Evolutionary conservation across 2,797 vertebrate species (phyloP).

Genomic region (Mastacembelus armatus): DNA sequence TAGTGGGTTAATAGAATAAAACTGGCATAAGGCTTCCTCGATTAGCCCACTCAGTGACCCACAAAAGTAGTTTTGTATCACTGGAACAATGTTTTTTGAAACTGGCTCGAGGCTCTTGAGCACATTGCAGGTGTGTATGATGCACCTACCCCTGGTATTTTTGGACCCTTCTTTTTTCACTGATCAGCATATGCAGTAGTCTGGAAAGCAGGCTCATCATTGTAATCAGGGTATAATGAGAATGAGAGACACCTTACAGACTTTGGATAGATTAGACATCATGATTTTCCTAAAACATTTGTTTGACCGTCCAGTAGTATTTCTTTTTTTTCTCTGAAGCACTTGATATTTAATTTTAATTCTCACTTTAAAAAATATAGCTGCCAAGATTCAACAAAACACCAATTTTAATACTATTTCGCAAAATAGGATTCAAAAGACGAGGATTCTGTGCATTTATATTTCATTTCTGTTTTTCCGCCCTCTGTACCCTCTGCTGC

Average conservation of each 20-base stretch:
- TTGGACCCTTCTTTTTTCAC: constrained; percentile 23
- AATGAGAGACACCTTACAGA: constrained; percentile 33
- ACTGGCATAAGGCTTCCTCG: constrained; percentile 41
- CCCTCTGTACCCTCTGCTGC: constrained; percentile 66
- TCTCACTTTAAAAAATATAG: constrained; percentile 32
- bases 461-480: constrained; percentile 68
- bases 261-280: constrained; percentile 42
- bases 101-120: constrained; percentile 12
- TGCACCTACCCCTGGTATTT: constrained; percentile 16
- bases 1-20: constrained; percentile 45
- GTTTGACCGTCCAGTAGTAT: constrained; percentile 29
- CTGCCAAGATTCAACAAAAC: constrained; percentile 67
- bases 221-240: constrained; percentile 53
- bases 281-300: constrained; percentile 38
- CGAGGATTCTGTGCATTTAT: constrained; percentile 66
- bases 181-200: constrained; percentile 28
- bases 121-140: constrained; percentile 36
- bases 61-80: constrained; percentile 40
- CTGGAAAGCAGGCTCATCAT: constrained; percentile 45
- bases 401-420: constrained; percentile 65
- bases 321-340: constrained; percentile 20
- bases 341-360: constrained; percentile 58
- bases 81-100: constrained; percentile 27
- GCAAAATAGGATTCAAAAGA: constrained; percentile 68
- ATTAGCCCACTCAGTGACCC: constrained; percentile 47